Percentiles rank a stretch among this genome's conserved stretches.
Conservation (phyloP, 2,113 vertebrate genomes). For the Sardina pilchardus region DNA sequence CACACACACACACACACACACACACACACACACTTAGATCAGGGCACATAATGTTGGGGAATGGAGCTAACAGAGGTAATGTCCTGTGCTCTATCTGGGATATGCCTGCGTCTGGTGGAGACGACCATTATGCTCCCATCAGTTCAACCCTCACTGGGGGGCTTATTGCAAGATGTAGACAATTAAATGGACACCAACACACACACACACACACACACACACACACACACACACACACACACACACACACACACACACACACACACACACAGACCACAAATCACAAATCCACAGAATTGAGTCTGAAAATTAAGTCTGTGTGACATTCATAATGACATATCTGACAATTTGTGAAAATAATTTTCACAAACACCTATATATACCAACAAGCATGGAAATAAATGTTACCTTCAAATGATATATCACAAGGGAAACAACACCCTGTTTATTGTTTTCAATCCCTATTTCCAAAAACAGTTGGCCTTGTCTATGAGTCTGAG, state of each 20-base stretch:
- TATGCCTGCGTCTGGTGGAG: not conserved
- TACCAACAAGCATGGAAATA: not conserved
- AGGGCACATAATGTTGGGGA: not conserved
- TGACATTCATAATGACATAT: too few species aligned
- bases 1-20: conserved; percentile 10
- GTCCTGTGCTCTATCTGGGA: not conserved
- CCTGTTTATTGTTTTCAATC: too few species aligned
- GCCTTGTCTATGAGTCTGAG: not conserved
- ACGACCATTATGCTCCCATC: not conserved
- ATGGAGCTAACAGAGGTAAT: not conserved
- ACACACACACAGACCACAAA: too few species aligned
- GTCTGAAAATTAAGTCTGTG: too few species aligned
- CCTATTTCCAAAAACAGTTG: too few species aligned
- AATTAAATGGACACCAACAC: too few species aligned
- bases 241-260: too few species aligned
- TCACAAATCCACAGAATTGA: too few species aligned
- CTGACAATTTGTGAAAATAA: too few species aligned
- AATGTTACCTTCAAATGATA: not conserved
- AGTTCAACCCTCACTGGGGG: not conserved
- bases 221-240: too few species aligned
- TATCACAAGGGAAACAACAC: too few species aligned
- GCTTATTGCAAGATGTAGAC: not conserved
- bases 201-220: too few species aligned
- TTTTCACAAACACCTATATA: not conserved
- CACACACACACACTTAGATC: conserved; percentile 14